These are phyloP conservation scores for Sinocyclocheilus rhinocerous DNA, from an alignment of 2,113 vertebrate species.

Conservation along the genomic window DNA sequence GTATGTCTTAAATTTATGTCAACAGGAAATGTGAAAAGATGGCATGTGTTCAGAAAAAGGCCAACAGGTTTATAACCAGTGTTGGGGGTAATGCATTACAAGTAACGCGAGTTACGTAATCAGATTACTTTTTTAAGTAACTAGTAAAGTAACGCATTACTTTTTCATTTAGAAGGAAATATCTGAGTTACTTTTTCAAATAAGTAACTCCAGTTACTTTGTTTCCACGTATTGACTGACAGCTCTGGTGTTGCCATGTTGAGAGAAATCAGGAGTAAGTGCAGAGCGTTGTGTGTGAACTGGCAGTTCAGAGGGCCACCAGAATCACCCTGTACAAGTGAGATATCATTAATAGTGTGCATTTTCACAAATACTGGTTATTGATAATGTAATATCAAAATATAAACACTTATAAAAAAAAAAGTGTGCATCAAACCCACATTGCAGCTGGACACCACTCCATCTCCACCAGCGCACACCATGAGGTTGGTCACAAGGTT, in stretches of 20 bases:
- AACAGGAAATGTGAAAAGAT: not conserved
- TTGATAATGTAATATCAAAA: not conserved
- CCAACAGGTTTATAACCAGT: not conserved
- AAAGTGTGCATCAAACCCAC: slow-evolving; percentile 72
- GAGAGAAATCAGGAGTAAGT: too few species aligned
- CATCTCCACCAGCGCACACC: slow-evolving; percentile 89
- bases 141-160: too few species aligned
- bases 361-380: not conserved
- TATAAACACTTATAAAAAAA: not conserved
- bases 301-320: slow-evolving; percentile 91
- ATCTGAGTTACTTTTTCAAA: too few species aligned
- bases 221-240: too few species aligned
- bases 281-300: too few species aligned
- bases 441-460: slow-evolving; percentile 82
- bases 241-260: too few species aligned
- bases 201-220: too few species aligned
- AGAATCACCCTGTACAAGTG: slow-evolving; percentile 83
- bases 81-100: too few species aligned
- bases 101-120: too few species aligned
- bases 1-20: too few species aligned
- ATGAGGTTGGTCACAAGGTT: slow-evolving; percentile 63
- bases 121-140: too few species aligned
- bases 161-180: too few species aligned
- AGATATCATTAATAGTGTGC: not conserved
- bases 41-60: not conserved